Base-by-base conservation (phyloP, 2,888 invertebrate species). In the Acrobasis consociella region DNA sequence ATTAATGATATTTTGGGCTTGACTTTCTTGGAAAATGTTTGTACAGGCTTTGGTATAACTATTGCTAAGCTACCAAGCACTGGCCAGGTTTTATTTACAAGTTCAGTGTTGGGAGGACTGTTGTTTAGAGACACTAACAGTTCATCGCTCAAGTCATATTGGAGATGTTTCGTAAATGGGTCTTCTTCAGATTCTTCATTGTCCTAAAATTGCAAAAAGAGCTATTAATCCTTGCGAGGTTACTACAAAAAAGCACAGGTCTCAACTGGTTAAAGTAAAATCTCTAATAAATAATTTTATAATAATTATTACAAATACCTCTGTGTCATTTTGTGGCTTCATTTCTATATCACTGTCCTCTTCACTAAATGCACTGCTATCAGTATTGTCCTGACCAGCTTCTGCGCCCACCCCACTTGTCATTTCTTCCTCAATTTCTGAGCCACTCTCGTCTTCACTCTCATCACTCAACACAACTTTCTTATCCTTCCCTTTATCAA, bases 81-180 rank as follows among this genome's bases (percentile, higher is more conserved):
- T 1, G 95, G 93, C 96, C 96, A 97, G 13, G 79, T 81, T 70
- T 93, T 82, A 16, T 81, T 85, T 0, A 78, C 72, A 13, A 77
- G 84, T 63, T 93, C 87, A 0, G 81, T 72, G 39, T 78, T 75
- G 0, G 89, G 87, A 7, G 94, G 93, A 15, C 72, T 76, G 60
- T 86, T 92, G 60, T 95, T 94, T 0, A 96, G 81, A 3, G 93
- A 89, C 60, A 95, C 93, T 37, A 96, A 87, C 65, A 97, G 82
- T 60, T 93, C 93, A 66, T 95, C 94, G 65, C 93, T 91, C 63
- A 97, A 84, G 69, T 97, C 96, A 83, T 94, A 89, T 64, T 93
- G 93, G 8, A 96, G 85, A 84, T 97, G 97, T 75, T 93, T 93
- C 0, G 91, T 88, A 82, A 97, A 97, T 1, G 96, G 95, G 85